Base-by-base conservation (phyloP, 92 coral and sea anemone species). In the Phymanthus crucifer region DNA sequence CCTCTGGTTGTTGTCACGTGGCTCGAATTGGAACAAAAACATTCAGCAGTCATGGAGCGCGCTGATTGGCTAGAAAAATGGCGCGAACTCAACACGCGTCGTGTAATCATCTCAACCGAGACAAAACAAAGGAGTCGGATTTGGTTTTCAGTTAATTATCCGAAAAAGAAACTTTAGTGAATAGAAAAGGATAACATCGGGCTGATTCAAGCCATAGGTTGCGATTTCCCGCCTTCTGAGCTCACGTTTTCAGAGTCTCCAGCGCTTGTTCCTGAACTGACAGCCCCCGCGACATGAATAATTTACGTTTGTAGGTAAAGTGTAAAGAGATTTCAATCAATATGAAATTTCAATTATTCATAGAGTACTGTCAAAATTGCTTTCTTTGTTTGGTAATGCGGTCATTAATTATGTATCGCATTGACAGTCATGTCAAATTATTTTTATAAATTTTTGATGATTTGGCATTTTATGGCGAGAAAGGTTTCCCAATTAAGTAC, bases 341-440 rank as follows among this genome's bases (percentile, higher is more conserved):
- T 83, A 90, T 90, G 94, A 92, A 92, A 90, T 92, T 92, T 92
- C 87, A 92, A 92, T 92, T 81, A 92, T 92, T 92, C 83, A 92
- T 90, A 80, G 83, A 83, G 87, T 84, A 83, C 91, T 87, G 92
- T 87, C 90, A 85, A 89, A 90, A 90, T 92, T 86, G 90, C 91
- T 83, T 90, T 86, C 84, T 85, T 90, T 92, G 94, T 83, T 92
- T 88, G 90, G 90, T 48, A 76, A 83, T 88, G 84, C 40, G 67
- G 32, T 52, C 36, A 83, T 92, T 72, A 90, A 92, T 87, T 71
- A 90, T 92, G 81, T 84, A 92, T 90, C 76, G 71, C 82, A 77
- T 90, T 91, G 88, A 83, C 80, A 82, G 82, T 73, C 69, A 68
- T 86, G 89, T 84, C 87, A 83, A 74, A 73, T 81, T 61, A 82